Evolutionary conservation across 2,113 vertebrate genomes (phyloP), one percentile per base, ranked within the genome.

Genomic region (Eulemur rufifrons): DNA sequence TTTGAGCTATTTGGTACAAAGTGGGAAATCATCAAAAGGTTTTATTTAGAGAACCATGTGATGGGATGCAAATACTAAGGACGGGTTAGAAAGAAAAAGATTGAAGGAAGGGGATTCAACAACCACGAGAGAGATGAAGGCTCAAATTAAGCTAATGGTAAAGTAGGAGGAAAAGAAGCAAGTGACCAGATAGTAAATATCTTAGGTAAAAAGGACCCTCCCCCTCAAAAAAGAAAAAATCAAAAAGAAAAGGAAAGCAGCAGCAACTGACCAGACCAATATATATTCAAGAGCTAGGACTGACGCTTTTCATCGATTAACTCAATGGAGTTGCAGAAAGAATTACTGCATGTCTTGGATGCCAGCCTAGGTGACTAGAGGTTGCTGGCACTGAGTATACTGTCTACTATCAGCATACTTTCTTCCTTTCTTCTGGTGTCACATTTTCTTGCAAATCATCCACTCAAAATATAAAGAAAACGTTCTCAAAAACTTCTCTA

Each of bases 401-500:
- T 88, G 20, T 25, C 78, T 54, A n/a, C 27, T 61, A 34, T 74
- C 23, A 93, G 83, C 18, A 54, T 17, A 54, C 52, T 54, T 20
- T 54, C 52, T 54, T 54, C 47, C 63, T 37, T 29, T 61, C 32
- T 74, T 18, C 2, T 47, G 61, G 2, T 5, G 6, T 91, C 54
- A 76, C 29, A 64, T 64, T 81, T 73, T 95, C 66, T 86, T 89
- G n/a, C 59, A 97, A 89, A 95, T 54, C 45, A 92, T 1, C 56
- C 5, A 69, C 20, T 29, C 64, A 34, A 97, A 97, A 88, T 88
- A 90, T 25, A 97, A 95, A 66, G 25, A 90, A 78, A 73, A 23
- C 85, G 47, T 39, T 97, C 93, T 37, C 61, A 69, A 92, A 97
- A 97, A 96, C 61, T 63, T 3, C 54, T 93, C 90, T 91, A 88